Evolutionary conservation across 2,113 vertebrate species (phyloP).

Genomic region (Asarcornis scutulata): DNA sequence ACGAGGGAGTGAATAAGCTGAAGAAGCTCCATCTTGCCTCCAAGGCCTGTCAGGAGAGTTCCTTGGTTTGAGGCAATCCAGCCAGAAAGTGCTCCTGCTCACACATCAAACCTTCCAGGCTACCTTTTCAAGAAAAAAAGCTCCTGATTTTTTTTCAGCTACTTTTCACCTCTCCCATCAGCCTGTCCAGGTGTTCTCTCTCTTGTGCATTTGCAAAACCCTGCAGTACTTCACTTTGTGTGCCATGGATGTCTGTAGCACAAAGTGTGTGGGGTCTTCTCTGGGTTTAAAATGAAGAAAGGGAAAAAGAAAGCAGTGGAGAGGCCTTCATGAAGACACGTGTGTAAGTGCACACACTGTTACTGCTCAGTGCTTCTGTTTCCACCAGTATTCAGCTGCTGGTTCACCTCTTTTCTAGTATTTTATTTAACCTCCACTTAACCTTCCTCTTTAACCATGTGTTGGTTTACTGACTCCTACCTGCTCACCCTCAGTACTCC

Average conservation of each 20-base stretch:
- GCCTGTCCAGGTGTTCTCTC: neutral
- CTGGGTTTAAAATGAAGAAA: neutral
- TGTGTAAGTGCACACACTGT: fast-evolving
- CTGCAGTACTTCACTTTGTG: neutral
- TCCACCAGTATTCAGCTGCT: neutral
- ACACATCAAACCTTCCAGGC: neutral
- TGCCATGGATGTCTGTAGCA: neutral
- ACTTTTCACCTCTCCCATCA: neutral
- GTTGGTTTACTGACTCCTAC: neutral
- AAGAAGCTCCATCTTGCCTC: neutral
- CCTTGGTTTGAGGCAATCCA: neutral
- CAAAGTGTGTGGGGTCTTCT: neutral
- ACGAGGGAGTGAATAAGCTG: neutral
- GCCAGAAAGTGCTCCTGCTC: fast-evolving
- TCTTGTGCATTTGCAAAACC: neutral
- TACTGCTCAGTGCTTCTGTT: neutral
- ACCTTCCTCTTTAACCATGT: neutral
- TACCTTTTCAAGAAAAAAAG: neutral
- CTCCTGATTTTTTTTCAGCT: neutral
- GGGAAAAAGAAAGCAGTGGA: neutral
- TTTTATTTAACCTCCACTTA: neutral
- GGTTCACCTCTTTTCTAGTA: neutral
- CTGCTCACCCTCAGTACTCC: neutral
- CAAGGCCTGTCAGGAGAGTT: fast-evolving
- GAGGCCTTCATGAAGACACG: neutral